Evolutionary conservation across 2,797 vertebrate species (phyloP), one percentile per base, ranked within the genome.

Genomic region (Amniataba percoides): DNA sequence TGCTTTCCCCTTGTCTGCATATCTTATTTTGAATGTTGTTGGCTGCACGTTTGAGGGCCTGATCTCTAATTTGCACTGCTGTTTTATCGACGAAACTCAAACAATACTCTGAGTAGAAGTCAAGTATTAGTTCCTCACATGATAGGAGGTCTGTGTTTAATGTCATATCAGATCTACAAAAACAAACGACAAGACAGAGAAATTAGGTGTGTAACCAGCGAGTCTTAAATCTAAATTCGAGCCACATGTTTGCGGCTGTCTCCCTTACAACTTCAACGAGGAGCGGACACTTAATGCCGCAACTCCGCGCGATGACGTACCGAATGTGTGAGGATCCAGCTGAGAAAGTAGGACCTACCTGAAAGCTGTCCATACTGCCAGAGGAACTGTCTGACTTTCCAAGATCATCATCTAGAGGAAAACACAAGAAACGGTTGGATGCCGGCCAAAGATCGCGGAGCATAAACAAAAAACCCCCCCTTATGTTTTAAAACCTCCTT

Each of bases 311-410:
- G 23, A 77, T 49, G 65, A 74, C 63, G 45, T 43, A 40, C 27
- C 3, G 40, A 74, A 67, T 21, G 40, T 36, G 21, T 19, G 51
- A 56, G 23, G 25, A 59, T 21, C 31, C 36, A 61, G 39, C 45
- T 25, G 49, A 71, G 78, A 53, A 70, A 60, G 77, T 2, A 48
- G 36, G 82, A 89, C 93, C 83, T 80, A 96, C 95, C 95, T 98
- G 96, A 94, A 98, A 98, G 94, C 96, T 98, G 88, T 99, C 98
- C 94, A 98, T 95, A 87, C 96, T 95, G 70, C 97, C 97, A 86
- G 96, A 96, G 27, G 96, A 97, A 74, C 95, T 97, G 93, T 99
- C 98, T 77, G 96, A 93, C 89, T 96, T 99, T 87, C 94, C 96
- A 90, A 97, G 95, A 84, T 99, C 98, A 88, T 99, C 98, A 94